Conservation (phyloP, 2,888 invertebrate genomes). For the Dicroscelio sp. region DNA sequence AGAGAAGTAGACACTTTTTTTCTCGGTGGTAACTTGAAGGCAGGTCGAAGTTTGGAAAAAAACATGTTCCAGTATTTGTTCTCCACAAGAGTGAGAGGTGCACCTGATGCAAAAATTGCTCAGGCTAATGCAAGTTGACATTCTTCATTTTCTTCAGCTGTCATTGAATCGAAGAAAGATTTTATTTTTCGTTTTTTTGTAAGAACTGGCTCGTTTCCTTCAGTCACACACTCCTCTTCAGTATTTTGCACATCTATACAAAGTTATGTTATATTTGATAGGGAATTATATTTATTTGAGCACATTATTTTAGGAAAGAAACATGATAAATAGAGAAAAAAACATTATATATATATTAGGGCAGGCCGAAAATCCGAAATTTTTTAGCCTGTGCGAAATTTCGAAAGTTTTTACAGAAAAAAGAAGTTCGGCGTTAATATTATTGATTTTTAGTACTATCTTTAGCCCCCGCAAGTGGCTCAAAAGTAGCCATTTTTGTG, state of each 20-base stretch:
- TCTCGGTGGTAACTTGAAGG: slow-evolving; percentile 79
- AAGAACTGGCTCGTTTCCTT: not conserved
- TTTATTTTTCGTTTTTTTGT: slow-evolving; percentile 44
- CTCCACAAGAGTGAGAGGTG: slow-evolving; percentile 77
- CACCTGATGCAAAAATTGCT: slow-evolving; percentile 81
- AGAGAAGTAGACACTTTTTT: slow-evolving; percentile 69
- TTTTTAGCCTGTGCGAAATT: too few species aligned
- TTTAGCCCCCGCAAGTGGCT: too few species aligned
- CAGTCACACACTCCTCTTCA: not conserved
- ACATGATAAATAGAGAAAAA: too few species aligned
- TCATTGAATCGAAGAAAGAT: slow-evolving; percentile 75
- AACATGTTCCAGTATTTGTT: slow-evolving; percentile 80
- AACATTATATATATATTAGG: too few species aligned
- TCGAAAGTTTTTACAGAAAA: too few species aligned
- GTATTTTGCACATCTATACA: not conserved
- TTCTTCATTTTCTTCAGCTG: slow-evolving; percentile 76
- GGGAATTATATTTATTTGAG: too few species aligned
- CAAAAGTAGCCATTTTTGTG: too few species aligned
- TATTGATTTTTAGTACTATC: too few species aligned
- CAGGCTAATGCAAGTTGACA: slow-evolving; percentile 79
- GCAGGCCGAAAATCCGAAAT: too few species aligned
- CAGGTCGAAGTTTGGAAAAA: slow-evolving; percentile 75
- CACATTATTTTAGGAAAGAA: too few species aligned
- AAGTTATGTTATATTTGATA: too few species aligned
- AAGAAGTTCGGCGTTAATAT: too few species aligned